Evolutionary conservation across 1,140 invertebrate species (phyloP), one percentile per base, ranked within the genome.

Genomic region (Ips typographus): DNA sequence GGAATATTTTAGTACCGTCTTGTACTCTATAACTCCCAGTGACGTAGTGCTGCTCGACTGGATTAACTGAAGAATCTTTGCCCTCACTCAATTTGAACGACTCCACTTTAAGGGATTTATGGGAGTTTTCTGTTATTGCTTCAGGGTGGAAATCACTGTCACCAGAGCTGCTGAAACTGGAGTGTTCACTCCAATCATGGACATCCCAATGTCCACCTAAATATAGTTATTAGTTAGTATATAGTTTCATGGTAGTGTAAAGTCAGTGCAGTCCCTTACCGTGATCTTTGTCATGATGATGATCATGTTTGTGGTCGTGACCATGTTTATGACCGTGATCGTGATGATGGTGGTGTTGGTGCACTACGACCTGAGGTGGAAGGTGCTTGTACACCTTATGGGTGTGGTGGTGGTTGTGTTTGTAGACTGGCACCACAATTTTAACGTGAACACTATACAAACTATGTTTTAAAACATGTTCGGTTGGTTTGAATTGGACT

Each of bases 401-500:
- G 3, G 53, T 71, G 56, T 73, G 69, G 8, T 71, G 68, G 36
- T 73, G 69, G 4, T 53, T 60, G 62, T 71, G 60, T 7, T 71
- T 58, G 3, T 57, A 40, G 6, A 66, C 40, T n/a, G 72, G 72
- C 37, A 71, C 61, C 36, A 58, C 6, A 56, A 73, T 71, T 42
- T 73, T 73, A 4, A 73, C 51, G 55, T 73, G 72, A 42, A 73
- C 72, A 66, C 72, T 73, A 55, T 4, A 67, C 39, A 53, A 44
- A 36, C 8, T 37, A 68, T 41, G 37, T 8, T 40, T 41, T 40
- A n/a, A 1, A 3, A 3, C 37, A 56, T 56, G 40, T n/a, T 41
- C 2, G 8, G 8, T n/a, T 59, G 4, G 57, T 22, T 59, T 56
- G 4, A 36, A 56, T 56, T 49, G n/a, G 5, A 57, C 71, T 72